Percentiles rank a stretch among this genome's conserved stretches.
Evolutionary conservation across 2,113 vertebrate genomes (phyloP).

Genomic region (Ibidorhyncha struthersii): DNA sequence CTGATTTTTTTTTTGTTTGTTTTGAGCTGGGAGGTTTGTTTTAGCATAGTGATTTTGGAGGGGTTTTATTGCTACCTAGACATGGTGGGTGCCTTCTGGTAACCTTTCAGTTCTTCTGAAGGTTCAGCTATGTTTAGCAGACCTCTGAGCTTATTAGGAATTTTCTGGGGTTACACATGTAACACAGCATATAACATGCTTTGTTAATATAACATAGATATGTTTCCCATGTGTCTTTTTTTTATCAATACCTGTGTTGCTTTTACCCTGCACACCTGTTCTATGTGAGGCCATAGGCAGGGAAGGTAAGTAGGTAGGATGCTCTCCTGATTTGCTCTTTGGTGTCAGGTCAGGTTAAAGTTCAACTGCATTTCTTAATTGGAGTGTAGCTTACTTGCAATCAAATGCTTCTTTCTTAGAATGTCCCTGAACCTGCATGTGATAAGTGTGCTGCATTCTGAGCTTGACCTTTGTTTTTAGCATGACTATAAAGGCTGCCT

Average conservation of each 20-base stretch:
- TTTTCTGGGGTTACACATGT: not conserved
- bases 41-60: not conserved
- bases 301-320: not conserved
- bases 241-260: not conserved
- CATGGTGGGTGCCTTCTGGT: not conserved
- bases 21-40: not conserved
- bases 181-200: not conserved
- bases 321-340: not conserved
- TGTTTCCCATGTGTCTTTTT: not conserved
- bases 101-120: not conserved
- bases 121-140: not conserved
- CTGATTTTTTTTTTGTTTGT: not conserved
- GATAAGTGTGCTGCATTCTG: not conserved
- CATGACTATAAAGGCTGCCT: not conserved
- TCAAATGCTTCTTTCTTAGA: not conserved
- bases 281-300: not conserved
- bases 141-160: not conserved
- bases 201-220: fast-evolving
- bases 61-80: not conserved
- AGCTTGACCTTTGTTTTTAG: not conserved
- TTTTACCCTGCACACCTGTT: not conserved
- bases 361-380: not conserved
- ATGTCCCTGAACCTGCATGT: not conserved
- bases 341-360: not conserved
- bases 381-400: not conserved